These are phyloP conservation scores for Bucorvus abyssinicus DNA, from an alignment of 2,797 vertebrate species.

Conservation along the genomic window DNA sequence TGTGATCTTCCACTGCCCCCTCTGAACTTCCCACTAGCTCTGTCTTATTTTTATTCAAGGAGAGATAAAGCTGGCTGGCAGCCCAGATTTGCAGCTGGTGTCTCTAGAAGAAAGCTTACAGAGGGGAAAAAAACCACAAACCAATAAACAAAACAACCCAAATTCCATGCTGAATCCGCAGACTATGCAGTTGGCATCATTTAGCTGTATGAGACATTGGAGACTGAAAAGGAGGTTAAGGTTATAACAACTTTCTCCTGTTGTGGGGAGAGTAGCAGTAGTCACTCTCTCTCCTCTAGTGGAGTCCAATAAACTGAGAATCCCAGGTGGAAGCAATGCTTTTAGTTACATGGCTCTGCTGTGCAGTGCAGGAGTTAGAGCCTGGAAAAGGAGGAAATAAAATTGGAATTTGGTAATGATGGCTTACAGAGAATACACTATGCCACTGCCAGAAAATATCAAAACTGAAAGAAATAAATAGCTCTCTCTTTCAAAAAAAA, in stretches of 20 bases:
- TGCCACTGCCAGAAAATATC: neutral
- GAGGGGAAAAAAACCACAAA: neutral
- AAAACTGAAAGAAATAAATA: neutral
- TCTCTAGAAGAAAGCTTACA: constrained; percentile 51
- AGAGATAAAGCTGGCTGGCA: constrained; percentile 13
- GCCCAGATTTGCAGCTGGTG: constrained; percentile 60
- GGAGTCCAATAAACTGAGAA: neutral
- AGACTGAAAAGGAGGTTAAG: neutral
- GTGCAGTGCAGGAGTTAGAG: neutral
- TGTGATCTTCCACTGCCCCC: neutral
- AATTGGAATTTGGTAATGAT: neutral
- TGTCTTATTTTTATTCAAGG: constrained; percentile 31
- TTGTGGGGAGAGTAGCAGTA: neutral
- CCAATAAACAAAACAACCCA: constrained; percentile 18
- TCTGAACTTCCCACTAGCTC: neutral
- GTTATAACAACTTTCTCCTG: neutral
- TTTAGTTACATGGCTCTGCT: neutral
- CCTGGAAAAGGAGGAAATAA: neutral
- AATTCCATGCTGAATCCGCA: constrained; percentile 3
- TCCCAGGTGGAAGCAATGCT: neutral
- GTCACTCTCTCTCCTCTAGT: neutral
- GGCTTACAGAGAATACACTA: neutral
- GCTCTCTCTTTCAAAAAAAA: neutral
- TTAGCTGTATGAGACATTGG: neutral
- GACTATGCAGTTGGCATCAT: neutral